These are phyloP conservation scores for Prionace glauca DNA, from an alignment of 2,797 vertebrate genomes.

Conservation along the genomic window DNA sequence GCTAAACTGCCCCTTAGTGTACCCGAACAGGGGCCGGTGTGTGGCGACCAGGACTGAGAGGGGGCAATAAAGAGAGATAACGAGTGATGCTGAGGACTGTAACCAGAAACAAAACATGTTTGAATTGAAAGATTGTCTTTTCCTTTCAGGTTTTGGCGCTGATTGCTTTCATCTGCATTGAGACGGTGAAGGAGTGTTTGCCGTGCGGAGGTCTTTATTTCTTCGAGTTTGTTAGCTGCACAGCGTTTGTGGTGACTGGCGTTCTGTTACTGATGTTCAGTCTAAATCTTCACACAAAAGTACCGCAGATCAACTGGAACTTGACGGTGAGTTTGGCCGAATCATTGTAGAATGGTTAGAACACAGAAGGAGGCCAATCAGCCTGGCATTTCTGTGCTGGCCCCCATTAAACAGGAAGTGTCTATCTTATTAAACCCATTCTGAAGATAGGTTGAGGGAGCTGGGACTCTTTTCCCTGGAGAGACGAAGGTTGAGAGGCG, in stretches of 20 bases:
- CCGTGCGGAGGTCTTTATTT: conserved; percentile 93
- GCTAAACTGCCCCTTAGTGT: no score
- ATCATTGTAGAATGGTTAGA: background rate
- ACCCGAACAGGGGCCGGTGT: no score
- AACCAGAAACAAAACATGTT: background rate
- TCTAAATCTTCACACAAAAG: conserved; percentile 80
- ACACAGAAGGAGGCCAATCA: no score
- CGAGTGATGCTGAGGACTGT: background rate
- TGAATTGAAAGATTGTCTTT: conserved; percentile 42
- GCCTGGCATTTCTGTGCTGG: no score
- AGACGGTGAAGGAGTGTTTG: conserved; percentile 90
- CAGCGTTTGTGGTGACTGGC: conserved; percentile 82
- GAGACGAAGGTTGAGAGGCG: no score
- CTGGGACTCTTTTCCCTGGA: no score
- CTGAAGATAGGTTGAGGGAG: no score
- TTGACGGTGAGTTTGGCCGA: conserved; percentile 70
- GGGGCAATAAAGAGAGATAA: no score
- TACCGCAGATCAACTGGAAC: conserved; percentile 94
- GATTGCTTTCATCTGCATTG: conserved; percentile 90
- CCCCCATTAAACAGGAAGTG: no score
- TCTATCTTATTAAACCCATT: no score
- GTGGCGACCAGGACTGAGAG: background rate
- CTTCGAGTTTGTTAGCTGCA: conserved; percentile 98
- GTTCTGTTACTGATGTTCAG: conserved; percentile 84
- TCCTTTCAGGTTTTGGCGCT: conserved; percentile 73